Evolutionary conservation across 2,888 invertebrate genomes (phyloP).

Genomic region (Emmelina monodactyla): DNA sequence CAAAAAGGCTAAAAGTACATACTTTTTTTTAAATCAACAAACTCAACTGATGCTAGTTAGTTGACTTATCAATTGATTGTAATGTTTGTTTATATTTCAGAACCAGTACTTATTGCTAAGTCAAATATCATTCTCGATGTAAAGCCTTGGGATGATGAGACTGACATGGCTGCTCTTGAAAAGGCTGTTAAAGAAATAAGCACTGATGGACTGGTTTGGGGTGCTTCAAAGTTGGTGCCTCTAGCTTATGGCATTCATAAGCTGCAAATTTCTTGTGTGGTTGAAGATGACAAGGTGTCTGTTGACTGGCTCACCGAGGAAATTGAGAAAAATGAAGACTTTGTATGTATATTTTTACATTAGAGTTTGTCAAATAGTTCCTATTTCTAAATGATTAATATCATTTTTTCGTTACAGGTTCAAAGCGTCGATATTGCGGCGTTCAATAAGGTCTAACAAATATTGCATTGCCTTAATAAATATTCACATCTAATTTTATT

Average conservation of each 20-base stretch:
- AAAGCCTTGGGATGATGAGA: conserved; percentile 94
- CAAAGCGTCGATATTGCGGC: conserved; percentile 96
- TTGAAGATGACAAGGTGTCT: conserved; percentile 96
- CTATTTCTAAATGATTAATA: neutral
- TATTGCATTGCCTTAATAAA: neutral
- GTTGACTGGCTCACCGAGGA: conserved; percentile 87
- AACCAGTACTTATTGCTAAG: conserved; percentile 90
- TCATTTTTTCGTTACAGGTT: conserved; percentile 67
- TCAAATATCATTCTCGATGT: conserved; percentile 94
- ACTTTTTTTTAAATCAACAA: conserved; percentile 21
- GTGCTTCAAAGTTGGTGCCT: conserved; percentile 89
- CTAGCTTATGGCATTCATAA: conserved; percentile 93
- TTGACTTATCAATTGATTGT: neutral
- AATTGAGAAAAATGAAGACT: conserved; percentile 84
- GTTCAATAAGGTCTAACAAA: conserved; percentile 81
- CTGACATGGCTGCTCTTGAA: conserved; percentile 90
- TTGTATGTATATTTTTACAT: conserved; percentile 55
- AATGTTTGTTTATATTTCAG: conserved; percentile 40
- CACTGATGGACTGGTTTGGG: conserved; percentile 93
- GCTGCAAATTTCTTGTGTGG: conserved; percentile 89
- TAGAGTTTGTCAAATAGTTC: neutral
- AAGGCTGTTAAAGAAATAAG: conserved; percentile 76
- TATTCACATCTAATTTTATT: too few relatives aligned
- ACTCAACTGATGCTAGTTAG: too few relatives aligned
- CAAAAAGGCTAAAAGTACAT: conserved; percentile 86